Evolutionary conservation across 1,140 invertebrate species (phyloP).

Genomic region (Dendroctonus valens): DNA sequence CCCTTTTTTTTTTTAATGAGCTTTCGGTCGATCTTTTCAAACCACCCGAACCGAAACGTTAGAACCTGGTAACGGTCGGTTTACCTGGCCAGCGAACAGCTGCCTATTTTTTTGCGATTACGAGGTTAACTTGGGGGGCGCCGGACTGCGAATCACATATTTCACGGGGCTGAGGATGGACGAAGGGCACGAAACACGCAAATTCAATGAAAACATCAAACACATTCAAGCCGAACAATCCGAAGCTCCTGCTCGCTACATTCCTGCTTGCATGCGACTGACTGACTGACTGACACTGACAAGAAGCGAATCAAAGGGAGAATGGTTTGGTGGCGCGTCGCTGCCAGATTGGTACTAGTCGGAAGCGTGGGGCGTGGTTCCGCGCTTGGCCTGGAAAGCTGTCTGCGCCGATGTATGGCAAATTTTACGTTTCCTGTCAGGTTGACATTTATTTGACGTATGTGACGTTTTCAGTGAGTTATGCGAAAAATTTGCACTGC

Average conservation of each 20-base stretch:
- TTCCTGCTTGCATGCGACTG: constrained; percentile 20
- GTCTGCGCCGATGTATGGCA: too few relatives aligned
- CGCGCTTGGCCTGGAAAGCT: too few relatives aligned
- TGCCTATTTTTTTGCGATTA: constrained; percentile 18
- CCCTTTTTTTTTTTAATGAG: neutral
- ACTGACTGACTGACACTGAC: constrained; percentile 13
- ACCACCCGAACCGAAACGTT: neutral
- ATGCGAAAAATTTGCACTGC: too few relatives aligned
- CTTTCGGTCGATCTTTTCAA: neutral
- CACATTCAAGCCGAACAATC: constrained; percentile 37
- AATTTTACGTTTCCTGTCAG: too few relatives aligned
- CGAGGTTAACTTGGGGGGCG: neutral
- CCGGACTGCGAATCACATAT: neutral
- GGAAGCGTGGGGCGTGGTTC: too few relatives aligned
- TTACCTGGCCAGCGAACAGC: constrained; percentile 33
- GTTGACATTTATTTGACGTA: too few relatives aligned
- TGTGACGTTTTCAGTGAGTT: too few relatives aligned
- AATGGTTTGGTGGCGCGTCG: neutral
- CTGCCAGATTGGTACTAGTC: too few relatives aligned
- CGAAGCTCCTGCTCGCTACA: constrained; percentile 34
- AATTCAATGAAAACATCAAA: constrained; percentile 34
- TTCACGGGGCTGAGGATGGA: neutral
- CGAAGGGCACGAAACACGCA: constrained; percentile 17
- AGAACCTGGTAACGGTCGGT: neutral
- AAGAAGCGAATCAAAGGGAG: neutral